Evolutionary conservation across 2,113 vertebrate genomes (phyloP), one percentile per base, ranked within the genome.

Genomic region (Nasalis larvatus): DNA sequence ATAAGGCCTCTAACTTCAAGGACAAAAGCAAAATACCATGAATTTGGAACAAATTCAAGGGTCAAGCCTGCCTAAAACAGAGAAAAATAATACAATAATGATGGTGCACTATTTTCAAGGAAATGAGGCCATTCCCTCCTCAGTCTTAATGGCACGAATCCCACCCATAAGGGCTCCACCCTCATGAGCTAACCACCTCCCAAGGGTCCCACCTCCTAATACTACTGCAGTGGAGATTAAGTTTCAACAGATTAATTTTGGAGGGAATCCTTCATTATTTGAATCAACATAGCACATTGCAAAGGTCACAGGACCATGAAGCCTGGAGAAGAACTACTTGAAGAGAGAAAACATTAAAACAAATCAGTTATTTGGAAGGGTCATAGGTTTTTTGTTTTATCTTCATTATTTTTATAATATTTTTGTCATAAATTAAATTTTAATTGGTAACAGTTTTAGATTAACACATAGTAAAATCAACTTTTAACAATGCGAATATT

Each of bases 21-120:
- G 21, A 21, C 16, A 20, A 93, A 94, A 86, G 35, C 52, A 63
- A 93, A 97, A 89, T 73, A 27, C 45, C 68, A 30, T n/a, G 54
- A 60, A 86, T 69, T 85, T 96, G 52, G 4, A 93, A 69, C 6
- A 25, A 96, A 82, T 71, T 83, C 82, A 95, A 82, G 73, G 77
- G 49, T 14, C 56, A 80, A 58, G 18, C 25, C 85, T 68, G 6
- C 85, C 45, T 78, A 66, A 78, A 93, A 85, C 21, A 10, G n/a
- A 35, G 30, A 56, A 11, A 78, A 80, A 23, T 40, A 49, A 94
- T 58, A 3, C 17, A 49, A 68, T 25, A 49, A 68, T 30, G 2
- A 40, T n/a, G 10, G 27, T 52, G 18, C 7, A 21, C 52, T 85
- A 20, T 66, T 95, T 73, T 91, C 32, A 56, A 91, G 54, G 66